Conservation (phyloP, 2,797 vertebrate genomes). For the Dicrostonyx torquatus region DNA sequence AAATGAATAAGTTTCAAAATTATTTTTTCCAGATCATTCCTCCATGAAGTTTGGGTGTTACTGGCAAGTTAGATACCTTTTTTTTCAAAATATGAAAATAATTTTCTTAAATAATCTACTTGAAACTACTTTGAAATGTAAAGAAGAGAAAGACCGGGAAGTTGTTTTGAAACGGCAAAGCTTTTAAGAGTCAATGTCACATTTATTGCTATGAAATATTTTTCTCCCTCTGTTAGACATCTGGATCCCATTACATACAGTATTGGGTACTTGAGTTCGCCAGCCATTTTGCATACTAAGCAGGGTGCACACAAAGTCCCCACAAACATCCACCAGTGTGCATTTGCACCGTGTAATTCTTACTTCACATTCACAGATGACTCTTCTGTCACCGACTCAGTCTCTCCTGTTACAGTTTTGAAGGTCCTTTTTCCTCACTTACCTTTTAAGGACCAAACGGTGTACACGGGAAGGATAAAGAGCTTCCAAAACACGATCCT, state of each 20-base stretch:
- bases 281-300: constrained; percentile 77
- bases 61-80: neutral
- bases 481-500: neutral
- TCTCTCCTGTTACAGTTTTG: neutral
- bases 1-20: constrained; percentile 48
- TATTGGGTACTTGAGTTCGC: constrained; percentile 76
- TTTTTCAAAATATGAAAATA: constrained; percentile 33
- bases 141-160: constrained; percentile 53
- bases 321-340: neutral
- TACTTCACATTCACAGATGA: constrained; percentile 23
- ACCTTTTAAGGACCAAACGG: neutral
- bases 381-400: neutral
- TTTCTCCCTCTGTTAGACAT: constrained; percentile 78
- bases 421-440: neutral
- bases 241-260: constrained; percentile 79
- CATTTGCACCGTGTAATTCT: neutral
- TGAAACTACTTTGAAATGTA: neutral
- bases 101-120: constrained; percentile 46
- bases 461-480: neutral
- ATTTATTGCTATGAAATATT: constrained; percentile 81
- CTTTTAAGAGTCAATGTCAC: constrained; percentile 79
- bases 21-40: constrained; percentile 36
- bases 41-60: constrained; percentile 32
- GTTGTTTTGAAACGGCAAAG: constrained; percentile 66
- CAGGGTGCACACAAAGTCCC: constrained; percentile 15